These are phyloP conservation scores for Busseola fusca DNA, from an alignment of 2,888 invertebrate species.

Conservation along the genomic window DNA sequence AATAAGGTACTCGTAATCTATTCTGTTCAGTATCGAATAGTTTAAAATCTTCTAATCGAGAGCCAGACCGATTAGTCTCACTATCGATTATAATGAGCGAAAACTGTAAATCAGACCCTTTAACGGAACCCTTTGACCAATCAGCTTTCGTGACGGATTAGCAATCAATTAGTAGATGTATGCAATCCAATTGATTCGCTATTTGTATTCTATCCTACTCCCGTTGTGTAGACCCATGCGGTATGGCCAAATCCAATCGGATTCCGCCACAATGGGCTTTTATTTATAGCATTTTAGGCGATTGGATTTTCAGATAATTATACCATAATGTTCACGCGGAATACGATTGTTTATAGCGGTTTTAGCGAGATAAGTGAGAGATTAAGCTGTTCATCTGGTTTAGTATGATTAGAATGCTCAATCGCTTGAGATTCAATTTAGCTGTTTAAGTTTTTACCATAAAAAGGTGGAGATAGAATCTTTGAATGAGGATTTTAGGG, in stretches of 20 bases:
- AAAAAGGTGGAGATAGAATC: slow-evolving; percentile 53
- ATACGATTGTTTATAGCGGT: slow-evolving; percentile 67
- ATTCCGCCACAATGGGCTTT: slow-evolving; percentile 63
- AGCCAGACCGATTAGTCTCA: background rate
- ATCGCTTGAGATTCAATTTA: slow-evolving; percentile 59
- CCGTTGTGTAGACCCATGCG: slow-evolving; percentile 46
- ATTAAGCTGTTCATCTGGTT: slow-evolving; percentile 61
- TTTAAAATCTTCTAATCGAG: background rate
- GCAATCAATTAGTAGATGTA: slow-evolving; percentile 73
- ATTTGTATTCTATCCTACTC: slow-evolving; percentile 62
- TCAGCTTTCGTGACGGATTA: slow-evolving; percentile 69
- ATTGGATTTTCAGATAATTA: slow-evolving; percentile 68
- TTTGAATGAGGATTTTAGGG: slow-evolving; percentile 13
- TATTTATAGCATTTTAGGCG: slow-evolving; percentile 71
- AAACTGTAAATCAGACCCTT: slow-evolving; percentile 28
- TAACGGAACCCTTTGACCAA: slow-evolving; percentile 55
- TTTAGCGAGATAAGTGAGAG: slow-evolving; percentile 61
- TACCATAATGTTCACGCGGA: slow-evolving; percentile 64
- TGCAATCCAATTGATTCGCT: slow-evolving; percentile 68
- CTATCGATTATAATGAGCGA: slow-evolving; percentile 26
- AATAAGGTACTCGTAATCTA: background rate
- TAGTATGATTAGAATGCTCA: slow-evolving; percentile 58
- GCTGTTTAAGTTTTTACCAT: slow-evolving; percentile 38
- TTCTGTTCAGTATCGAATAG: background rate
- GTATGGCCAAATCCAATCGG: slow-evolving; percentile 62